Base-by-base conservation (phyloP, 2,113 vertebrate genomes). In the Corythoichthys intestinalis region DNA sequence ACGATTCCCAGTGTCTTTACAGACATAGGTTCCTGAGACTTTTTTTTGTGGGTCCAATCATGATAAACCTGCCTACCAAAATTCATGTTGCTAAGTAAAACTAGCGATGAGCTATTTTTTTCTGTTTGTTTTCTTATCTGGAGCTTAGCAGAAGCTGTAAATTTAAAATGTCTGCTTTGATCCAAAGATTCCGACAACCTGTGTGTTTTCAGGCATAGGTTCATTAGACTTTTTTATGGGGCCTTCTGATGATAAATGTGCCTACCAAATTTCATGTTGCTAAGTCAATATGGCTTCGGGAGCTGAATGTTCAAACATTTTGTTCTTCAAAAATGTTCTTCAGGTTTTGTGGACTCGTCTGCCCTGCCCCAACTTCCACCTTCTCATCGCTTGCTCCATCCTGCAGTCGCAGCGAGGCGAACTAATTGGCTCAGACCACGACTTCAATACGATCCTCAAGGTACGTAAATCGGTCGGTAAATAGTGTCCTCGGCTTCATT, bases 401-500 rank as follows among this genome's bases (percentile, higher is more conserved):
- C 91, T 97, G 47, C 85, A 94, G 83, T 93, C 93, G 15, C 95
- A 97, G 85, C 84, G 94, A 8, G 93, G 92, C 47, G 91, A 94
- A 13, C 91, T 97, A 69, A 97, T 96, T 71, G 92, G 94, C 53
- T 95, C 95, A 0, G 90, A 95, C 79, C 94, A 95, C 4, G 95
- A 95, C 83, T 96, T 96, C 72, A 97, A 95, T 52, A 95, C 95
- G 13, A 97, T 97, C 63, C 92, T 97, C n/a, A 97, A 97, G 88
- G 95, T 96, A 39, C 11, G 79, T 53, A 3, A 35, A 28, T 53
- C 35, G 13, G 46, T 4, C 1, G 39, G 39, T 15, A 8, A 11
- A 1, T 4, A 20, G 5, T 11, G 10, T 28, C 41, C 11, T 47
- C 11, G 47, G 5, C 44, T 20, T 63, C n/a, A 34, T 11, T 13